Conservation (phyloP, 2,113 vertebrate species). For the Planiliza haematocheilus region DNA sequence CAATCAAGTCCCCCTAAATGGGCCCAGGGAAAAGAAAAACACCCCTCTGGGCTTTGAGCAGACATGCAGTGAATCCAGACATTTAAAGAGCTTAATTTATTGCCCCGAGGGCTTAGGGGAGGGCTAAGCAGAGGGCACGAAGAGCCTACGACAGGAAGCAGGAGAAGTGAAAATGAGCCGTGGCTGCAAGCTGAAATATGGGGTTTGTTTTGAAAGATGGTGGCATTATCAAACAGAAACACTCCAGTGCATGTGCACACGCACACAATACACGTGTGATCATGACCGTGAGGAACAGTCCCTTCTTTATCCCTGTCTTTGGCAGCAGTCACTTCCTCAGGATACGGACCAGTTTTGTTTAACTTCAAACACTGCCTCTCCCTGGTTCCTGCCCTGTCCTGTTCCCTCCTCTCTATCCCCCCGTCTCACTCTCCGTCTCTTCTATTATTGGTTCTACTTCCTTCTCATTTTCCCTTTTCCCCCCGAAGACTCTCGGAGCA, state of each 20-base stretch:
- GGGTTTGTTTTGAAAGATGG: conserved; percentile 28
- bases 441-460: conserved; percentile 35
- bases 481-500: conserved; percentile 19
- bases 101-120: conserved; percentile 21
- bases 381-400: conserved; percentile 66
- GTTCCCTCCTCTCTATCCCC: conserved; percentile 38
- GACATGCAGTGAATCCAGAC: conserved; percentile 48
- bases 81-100: conserved; percentile 59
- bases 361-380: conserved; percentile 75
- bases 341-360: conserved; percentile 76
- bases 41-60: conserved; percentile 32
- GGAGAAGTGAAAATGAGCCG: conserved; percentile 48
- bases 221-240: conserved; percentile 54
- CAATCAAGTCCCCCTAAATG: conserved; percentile 62
- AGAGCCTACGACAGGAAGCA: conserved; percentile 11
- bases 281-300: conserved; percentile 69
- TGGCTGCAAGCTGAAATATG: conserved; percentile 35
- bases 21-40: conserved; percentile 39
- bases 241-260: conserved; percentile 32
- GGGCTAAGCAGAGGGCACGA: conserved; percentile 35
- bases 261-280: conserved; percentile 58
- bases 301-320: conserved; percentile 75
- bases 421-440: conserved; percentile 33
- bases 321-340: conserved; percentile 79
- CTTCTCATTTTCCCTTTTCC: conserved; percentile 29